Base-by-base conservation (phyloP, 2,888 invertebrate genomes). In the Vesta saturnalis region DNA sequence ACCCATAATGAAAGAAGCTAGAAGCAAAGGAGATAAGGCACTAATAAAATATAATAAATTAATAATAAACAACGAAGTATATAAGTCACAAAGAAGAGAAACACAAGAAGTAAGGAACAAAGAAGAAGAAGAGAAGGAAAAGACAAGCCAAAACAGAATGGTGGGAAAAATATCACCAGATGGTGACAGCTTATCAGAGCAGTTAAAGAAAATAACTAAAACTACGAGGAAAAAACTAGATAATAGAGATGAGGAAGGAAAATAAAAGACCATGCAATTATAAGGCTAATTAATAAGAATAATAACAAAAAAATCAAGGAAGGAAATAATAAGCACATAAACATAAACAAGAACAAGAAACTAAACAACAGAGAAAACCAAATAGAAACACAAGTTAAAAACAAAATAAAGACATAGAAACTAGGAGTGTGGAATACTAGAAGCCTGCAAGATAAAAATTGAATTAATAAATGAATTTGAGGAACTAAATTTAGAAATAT, bases 161-260 rank as follows among this genome's bases (percentile, higher is more conserved):
- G 43, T n/a, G 18, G 43, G n/a, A 6, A 16, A 2, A 16, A 19
- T 3, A 14, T 43, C 43, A n/a, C 43, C 43, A 14, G 43, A 43
- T 4, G n/a, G 43, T n/a, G 43, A 43, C 14, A n/a, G 43, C 43
- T 43, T 43, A n/a, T 12, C 4, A 18, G 18, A 5, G 14, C 54
- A 54, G 16, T 5, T 54, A 15, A 54, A 5, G 18, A 54, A 54
- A 54, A 54, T 54, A 54, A 54, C 54, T 5, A 54, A 54, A 54
- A 54, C 54, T 54, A 18, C 54, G 12, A 16, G 39, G 15, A 59
- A 59, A 59, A 59, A 59, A 59, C 59, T 59, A 59, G 21, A 19
- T 39, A 39, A 43, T 43, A 43, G 10, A 5, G 5, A 43, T 43
- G 10, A 43, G 43, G 43, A 8, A 18, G n/a, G 18, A 43, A 43